Base-by-base conservation (phyloP, 2,113 vertebrate species). In the Megaceryle maxima region DNA sequence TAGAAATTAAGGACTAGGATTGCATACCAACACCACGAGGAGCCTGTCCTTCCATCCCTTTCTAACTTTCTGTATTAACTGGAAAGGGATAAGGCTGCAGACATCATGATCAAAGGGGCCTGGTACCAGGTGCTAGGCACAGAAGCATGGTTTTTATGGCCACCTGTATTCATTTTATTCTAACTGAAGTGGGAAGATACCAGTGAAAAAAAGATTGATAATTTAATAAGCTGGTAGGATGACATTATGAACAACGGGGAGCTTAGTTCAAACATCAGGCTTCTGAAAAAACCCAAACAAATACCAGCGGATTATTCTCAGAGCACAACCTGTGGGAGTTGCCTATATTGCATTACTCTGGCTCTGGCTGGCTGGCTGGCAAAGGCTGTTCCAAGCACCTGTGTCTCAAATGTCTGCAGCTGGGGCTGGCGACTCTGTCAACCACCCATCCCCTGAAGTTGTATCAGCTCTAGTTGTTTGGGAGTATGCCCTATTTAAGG, bases 351-450 rank as follows among this genome's bases (percentile, higher is more conserved):
- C 22, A 35, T 93, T 94, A 43, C 80, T 74, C 33, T 11, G 51
- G 31, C 53, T 67, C 55, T 60, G 17, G 57, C 48, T 91, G n/a
- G 25, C 35, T 68, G 66, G 35, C 24, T 3, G 90, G 43, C 66
- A 76, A 62, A 87, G 53, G 78, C 50, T 79, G 78, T 39, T 75
- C 75, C 35, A 28, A 55, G 39, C 88, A 95, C 94, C 92, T 93
- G 93, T 9, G 46, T 48, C 90, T 94, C 88, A 75, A 62, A 68
- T 94, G 31, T 51, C 94, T 94, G 86, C 92, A 94, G 85, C 79
- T 90, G 72, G 25, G 22, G 12, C 35, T 68, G 43, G 16, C 60
- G 55, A 70, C 48, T 70, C 43, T 16, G 3, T 19, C 72, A 50
- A 13, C 35, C 51, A n/a, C 41, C 0, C 4, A 39, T 60, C 26